These are phyloP conservation scores for Aphis craccivora DNA, from an alignment of 1,140 invertebrate species.

Conservation along the genomic window DNA sequence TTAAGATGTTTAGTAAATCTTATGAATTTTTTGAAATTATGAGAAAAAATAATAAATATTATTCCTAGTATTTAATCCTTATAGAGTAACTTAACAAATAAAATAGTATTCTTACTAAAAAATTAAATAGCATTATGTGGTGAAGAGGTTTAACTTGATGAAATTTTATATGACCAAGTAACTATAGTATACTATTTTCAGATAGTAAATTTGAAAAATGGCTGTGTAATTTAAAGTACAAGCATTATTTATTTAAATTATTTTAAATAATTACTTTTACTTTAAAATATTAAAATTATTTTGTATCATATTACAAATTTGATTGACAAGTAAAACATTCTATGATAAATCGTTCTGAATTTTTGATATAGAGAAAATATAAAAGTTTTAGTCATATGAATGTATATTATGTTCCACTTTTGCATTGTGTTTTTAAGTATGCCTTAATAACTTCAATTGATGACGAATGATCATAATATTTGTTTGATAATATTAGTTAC, in stretches of 20 bases:
- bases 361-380: conserved; percentile 88
- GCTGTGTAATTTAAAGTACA: conserved; percentile 72
- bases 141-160: too few relatives aligned
- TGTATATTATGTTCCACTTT: conserved; percentile 91
- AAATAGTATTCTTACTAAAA: not conserved
- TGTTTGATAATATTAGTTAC: too few relatives aligned
- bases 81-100: not conserved
- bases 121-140: too few relatives aligned
- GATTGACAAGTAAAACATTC: conserved; percentile 80
- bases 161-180: too few relatives aligned
- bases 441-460: too few relatives aligned
- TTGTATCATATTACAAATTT: conserved; percentile 87
- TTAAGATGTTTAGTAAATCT: not conserved
- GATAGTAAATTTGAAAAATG: conserved; percentile 90
- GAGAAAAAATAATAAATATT: not conserved
- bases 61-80: not conserved
- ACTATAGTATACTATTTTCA: conserved; percentile 67
- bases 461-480: too few relatives aligned
- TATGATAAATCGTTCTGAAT: not conserved
- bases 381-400: conserved; percentile 87
- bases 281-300: conserved; percentile 76
- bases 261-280: conserved; percentile 65
- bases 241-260: not conserved
- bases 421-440: conserved; percentile 70
- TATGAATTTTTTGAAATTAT: not conserved